These are phyloP conservation scores for Penaeus indicus DNA, from an alignment of 1,140 invertebrate species.

Conservation along the genomic window DNA sequence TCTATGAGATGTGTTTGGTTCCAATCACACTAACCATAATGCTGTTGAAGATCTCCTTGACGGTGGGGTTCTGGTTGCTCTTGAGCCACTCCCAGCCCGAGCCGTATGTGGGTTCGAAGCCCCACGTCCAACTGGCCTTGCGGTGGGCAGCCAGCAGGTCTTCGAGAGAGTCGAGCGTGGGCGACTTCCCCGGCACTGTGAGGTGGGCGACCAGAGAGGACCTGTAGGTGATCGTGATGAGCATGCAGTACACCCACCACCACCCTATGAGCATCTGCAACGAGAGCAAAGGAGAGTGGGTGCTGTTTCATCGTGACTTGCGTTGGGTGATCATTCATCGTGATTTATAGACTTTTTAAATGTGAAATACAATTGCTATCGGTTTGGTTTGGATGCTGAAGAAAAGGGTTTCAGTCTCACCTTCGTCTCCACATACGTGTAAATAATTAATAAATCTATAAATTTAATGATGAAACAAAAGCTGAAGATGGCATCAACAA, in stretches of 20 bases:
- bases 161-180: slow-evolving; percentile 38
- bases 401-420: no score
- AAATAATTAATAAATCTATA: no score
- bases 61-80: slow-evolving; percentile 46
- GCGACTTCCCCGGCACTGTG: slow-evolving; percentile 49
- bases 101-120: slow-evolving; percentile 55
- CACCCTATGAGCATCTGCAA: slow-evolving; percentile 55
- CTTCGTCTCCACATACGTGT: no score
- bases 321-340: no score
- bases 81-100: slow-evolving; percentile 59
- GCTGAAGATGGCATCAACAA: no score
- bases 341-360: no score
- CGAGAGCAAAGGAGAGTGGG: neutral
- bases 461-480: no score
- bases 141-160: slow-evolving; percentile 40
- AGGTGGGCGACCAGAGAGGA: slow-evolving; percentile 56
- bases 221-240: slow-evolving; percentile 47
- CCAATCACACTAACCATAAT: slow-evolving; percentile 23
- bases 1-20: no score
- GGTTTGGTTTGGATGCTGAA: no score
- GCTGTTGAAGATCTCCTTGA: slow-evolving; percentile 39
- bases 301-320: neutral
- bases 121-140: slow-evolving; percentile 47
- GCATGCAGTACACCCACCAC: slow-evolving; percentile 61
- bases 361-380: no score